Base-by-base conservation (phyloP, 2,888 invertebrate species). In the Dicycla oo region DNA sequence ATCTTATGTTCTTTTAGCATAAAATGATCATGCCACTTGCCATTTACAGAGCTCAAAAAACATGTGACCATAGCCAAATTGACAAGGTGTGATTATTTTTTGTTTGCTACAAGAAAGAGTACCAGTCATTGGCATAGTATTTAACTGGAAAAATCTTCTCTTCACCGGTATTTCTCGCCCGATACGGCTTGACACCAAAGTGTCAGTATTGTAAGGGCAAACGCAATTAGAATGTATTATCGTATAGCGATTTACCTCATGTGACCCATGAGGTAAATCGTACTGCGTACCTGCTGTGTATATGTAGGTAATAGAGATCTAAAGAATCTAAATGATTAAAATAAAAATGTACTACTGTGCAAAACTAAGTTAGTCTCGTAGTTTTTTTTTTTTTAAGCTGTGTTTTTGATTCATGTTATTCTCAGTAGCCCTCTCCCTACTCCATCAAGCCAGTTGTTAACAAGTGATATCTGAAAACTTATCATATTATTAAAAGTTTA, bases 221-320 rank as follows among this genome's bases (percentile, higher is more conserved):
- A 69, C 40, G 58, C 66, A 73, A 67, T 78, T 80, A 81, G 73
- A 73, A 73, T 57, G 20, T 30, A 63, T 80, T 80, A 78, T 62
- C 69, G 45, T 57, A 34, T 6, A 23, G 61, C 43, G 43, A 66
- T 66, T 60, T 80, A 61, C 47, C 40, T 69, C 69, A 73, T 30
- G 13, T n/a, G n/a, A n/a, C n/a, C n/a, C n/a, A n/a, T n/a, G n/a
- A n/a, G 78, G 62, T 54, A 49, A 78, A 53, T n/a, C n/a, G n/a
- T n/a, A n/a, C 63, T 65, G 63, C 51, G 47, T 56, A 56, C 34
- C 26, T 43, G n/a, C 23, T 13, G 43, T 53, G 1, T 40, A 18
- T 23, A 38, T 7, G 8, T 38, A 38, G 13, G 8, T 38, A 38
- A 38, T 62, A 62, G 15, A 49, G 2, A 54, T 49, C 23, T 54